These are phyloP conservation scores for Pseudopodoces humilis DNA, from an alignment of 2,113 vertebrate genomes.

Conservation along the genomic window DNA sequence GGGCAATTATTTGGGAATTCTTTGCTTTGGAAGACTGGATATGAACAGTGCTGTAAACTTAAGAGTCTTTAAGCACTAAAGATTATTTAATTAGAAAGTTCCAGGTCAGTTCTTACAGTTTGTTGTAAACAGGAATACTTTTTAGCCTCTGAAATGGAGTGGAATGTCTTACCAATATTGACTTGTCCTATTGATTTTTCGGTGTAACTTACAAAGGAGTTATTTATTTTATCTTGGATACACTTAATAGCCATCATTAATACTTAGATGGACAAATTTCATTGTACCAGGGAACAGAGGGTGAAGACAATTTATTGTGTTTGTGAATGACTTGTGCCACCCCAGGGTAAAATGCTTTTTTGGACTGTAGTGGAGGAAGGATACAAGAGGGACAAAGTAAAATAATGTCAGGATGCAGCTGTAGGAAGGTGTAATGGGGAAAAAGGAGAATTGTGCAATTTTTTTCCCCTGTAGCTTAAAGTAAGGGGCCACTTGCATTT, in stretches of 20 bases:
- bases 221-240: not conserved
- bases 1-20: not conserved
- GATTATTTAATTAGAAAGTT: not conserved
- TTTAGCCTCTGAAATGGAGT: not conserved
- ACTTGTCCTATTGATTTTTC: not conserved
- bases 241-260: not conserved
- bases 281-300: not conserved
- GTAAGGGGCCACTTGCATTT: rapidly evolving
- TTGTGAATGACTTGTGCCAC: not conserved
- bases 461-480: not conserved
- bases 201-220: not conserved
- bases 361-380: not conserved
- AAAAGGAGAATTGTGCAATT: not conserved
- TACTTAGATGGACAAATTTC: not conserved
- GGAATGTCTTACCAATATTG: not conserved
- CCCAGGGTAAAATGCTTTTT: not conserved
- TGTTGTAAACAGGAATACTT: not conserved
- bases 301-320: not conserved
- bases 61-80: not conserved
- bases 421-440: not conserved
- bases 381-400: not conserved
- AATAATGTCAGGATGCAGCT: not conserved
- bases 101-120: not conserved
- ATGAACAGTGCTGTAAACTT: not conserved
- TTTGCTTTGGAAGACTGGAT: not conserved